These are phyloP conservation scores for Polietes domitor DNA, from an alignment of 2,888 invertebrate genomes.

Conservation along the genomic window DNA sequence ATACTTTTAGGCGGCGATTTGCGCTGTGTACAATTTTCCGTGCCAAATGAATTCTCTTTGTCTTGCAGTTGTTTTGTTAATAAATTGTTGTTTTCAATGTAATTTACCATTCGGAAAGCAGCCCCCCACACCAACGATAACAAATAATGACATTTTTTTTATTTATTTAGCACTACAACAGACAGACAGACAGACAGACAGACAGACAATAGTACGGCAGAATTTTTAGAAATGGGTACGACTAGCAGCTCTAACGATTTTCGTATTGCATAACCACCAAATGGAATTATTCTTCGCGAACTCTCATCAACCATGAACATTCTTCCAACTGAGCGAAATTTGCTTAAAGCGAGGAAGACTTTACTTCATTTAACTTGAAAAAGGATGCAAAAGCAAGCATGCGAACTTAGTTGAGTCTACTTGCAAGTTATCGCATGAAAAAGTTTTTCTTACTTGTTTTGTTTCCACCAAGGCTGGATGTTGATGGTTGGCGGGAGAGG, in stretches of 20 bases:
- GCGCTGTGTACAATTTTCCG: background rate
- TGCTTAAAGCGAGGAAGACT: background rate
- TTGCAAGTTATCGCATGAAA: background rate
- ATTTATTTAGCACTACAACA: too few species aligned
- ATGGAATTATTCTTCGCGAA: background rate
- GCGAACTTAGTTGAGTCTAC: background rate
- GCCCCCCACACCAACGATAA: too few species aligned
- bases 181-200: too few species aligned
- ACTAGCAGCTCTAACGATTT: too few species aligned
- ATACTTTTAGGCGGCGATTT: too few species aligned
- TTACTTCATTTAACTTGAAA: constrained; percentile 20
- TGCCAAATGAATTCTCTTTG: background rate
- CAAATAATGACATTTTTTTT: too few species aligned
- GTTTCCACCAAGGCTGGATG: background rate
- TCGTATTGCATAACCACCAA: background rate
- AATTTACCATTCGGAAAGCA: background rate
- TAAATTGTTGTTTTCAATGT: background rate
- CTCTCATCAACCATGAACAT: background rate
- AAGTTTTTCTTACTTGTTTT: background rate
- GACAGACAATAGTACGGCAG: too few species aligned
- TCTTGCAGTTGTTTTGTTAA: background rate
- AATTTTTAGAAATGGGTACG: too few species aligned
- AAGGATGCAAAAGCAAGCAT: background rate
- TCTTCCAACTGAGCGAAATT: background rate
- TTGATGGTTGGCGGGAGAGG: too few species aligned